These are phyloP conservation scores for Morpho helenor DNA, from an alignment of 2,888 invertebrate species.

Conservation along the genomic window DNA sequence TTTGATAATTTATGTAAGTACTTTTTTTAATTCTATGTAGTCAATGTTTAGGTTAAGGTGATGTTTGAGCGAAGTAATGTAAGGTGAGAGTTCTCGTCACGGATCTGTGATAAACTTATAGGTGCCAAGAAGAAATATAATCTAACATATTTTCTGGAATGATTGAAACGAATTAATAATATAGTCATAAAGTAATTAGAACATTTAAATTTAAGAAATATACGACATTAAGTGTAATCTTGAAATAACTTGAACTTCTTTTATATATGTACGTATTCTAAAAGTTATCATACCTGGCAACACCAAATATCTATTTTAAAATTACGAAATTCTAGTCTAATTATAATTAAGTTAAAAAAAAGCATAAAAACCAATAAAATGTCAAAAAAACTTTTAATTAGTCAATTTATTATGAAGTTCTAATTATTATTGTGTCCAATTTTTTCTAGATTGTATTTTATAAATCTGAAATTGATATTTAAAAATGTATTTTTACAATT, in stretches of 20 bases:
- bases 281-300: too few species aligned
- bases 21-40: neutral
- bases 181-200: neutral
- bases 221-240: too few species aligned
- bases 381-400: neutral
- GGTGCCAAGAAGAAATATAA: constrained; percentile 52
- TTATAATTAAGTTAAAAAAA: too few species aligned
- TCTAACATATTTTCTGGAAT: constrained; percentile 44
- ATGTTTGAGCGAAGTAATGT: constrained; percentile 15
- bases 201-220: neutral
- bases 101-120: constrained; percentile 68
- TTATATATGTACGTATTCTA: too few species aligned
- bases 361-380: too few species aligned
- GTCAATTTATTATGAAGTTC: constrained; percentile 1
- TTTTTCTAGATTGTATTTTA: neutral
- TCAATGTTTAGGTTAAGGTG: constrained; percentile 14
- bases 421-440: neutral
- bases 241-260: too few species aligned
- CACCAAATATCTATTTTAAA: too few species aligned
- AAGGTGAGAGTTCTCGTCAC: constrained; percentile 46
- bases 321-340: too few species aligned
- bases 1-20: neutral
- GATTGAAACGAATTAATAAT: constrained; percentile 27
- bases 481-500: constrained; percentile 5
- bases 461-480: neutral